These are phyloP conservation scores for Chelon auratus DNA, from an alignment of 2,797 vertebrate genomes.

Conservation along the genomic window DNA sequence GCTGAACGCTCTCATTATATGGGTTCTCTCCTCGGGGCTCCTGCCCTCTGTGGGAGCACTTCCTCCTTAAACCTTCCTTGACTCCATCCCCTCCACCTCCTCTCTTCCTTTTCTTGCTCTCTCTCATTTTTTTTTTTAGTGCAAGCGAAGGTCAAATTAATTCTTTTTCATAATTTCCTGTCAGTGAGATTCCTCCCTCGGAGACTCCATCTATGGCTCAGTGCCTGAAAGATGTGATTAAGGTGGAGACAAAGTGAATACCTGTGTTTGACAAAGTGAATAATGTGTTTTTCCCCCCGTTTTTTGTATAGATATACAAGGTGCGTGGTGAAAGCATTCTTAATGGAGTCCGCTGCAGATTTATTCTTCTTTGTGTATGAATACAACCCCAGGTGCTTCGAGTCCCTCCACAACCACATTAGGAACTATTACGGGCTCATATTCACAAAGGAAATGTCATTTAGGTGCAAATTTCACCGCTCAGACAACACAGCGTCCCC, in stretches of 20 bases:
- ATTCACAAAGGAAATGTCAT: conserved; percentile 61
- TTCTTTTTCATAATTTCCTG: conserved; percentile 82
- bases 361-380: conserved; percentile 43
- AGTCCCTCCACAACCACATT: conserved; percentile 52
- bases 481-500: conserved; percentile 24
- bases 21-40: conserved; percentile 60
- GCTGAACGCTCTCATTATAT: conserved; percentile 75
- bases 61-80: conserved; percentile 59
- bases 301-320: conserved; percentile 41
- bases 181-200: conserved; percentile 66
- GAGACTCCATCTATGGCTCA: conserved; percentile 65
- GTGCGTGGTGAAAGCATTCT: conserved; percentile 40
- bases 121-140: conserved; percentile 43
- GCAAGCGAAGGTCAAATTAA: conserved; percentile 82
- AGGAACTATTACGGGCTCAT: conserved; percentile 53
- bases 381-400: conserved; percentile 28
- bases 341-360: conserved; percentile 51
- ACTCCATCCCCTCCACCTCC: conserved; percentile 31
- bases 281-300: conserved; percentile 23
- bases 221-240: conserved; percentile 77
- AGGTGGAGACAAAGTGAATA: conserved; percentile 69
- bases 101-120: conserved; percentile 11
- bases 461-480: conserved; percentile 57
- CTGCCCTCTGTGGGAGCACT: conserved; percentile 63
- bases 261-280: conserved; percentile 65